These are phyloP conservation scores for Cuniculus paca DNA, from an alignment of 2,797 vertebrate species.

Conservation along the genomic window DNA sequence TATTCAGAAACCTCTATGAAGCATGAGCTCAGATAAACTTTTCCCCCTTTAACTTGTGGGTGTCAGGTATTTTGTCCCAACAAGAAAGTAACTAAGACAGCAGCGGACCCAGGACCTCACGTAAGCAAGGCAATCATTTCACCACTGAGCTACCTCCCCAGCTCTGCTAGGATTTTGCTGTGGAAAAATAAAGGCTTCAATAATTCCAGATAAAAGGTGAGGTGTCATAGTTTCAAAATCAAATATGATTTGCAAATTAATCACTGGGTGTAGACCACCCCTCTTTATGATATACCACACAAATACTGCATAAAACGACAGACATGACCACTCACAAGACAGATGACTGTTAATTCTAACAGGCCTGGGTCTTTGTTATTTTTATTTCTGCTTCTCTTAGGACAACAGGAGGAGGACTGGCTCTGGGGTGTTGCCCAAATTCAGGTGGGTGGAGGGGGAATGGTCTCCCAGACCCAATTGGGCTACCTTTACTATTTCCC, in stretches of 20 bases:
- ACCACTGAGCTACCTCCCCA: neutral
- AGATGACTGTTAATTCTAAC: neutral
- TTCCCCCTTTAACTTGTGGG: neutral
- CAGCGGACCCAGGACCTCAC: neutral
- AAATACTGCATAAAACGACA: neutral
- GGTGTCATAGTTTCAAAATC: slow-evolving; percentile 5
- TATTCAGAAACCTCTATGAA: neutral
- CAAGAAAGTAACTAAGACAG: neutral
- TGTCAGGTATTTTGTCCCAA: neutral
- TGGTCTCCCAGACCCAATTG: no score
- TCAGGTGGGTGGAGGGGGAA: neutral
- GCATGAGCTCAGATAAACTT: neutral
- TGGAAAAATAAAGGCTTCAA: neutral
- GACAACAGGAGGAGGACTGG: neutral
- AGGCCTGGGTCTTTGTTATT: neutral
- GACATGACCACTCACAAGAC: neutral
- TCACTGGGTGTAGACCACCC: neutral
- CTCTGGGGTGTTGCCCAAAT: neutral
- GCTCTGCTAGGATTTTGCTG: neutral
- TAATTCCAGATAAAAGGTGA: neutral
- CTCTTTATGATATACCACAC: neutral
- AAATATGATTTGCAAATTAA: neutral
- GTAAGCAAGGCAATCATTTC: neutral
- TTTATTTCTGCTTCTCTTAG: neutral
- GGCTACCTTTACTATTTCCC: no score